Base-by-base conservation (phyloP, 2,797 vertebrate genomes). In the Zalophus californianus region DNA sequence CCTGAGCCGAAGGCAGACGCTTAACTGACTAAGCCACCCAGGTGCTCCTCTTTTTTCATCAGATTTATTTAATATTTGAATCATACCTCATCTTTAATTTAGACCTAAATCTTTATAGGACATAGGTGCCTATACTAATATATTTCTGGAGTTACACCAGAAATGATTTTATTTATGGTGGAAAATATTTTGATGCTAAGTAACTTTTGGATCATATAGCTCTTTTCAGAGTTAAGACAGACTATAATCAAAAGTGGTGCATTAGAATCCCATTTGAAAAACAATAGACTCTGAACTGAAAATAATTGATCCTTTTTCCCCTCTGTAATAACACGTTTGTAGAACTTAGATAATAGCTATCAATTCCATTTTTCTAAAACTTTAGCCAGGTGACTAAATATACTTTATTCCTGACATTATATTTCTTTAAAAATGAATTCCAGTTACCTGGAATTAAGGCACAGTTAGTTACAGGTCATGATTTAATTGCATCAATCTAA, bases 391-490 rank as follows among this genome's bases (percentile, higher is more conserved):
- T 93, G 48, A 96, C 41, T 62, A 66, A 93, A 82, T 77, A 77
- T 75, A 86, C 35, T 94, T 96, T 93, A 11, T 75, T 77, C 27
- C 11, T 50, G 75, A 44, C 2, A 41, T 18, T 52, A 1, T 79
- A 92, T 87, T 95, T 73, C 58, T 91, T 92, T 50, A 80, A 92
- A 92, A 90, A 54, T 41, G 7, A 88, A 82, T 91, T 96, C 66
- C 25, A 97, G 48, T 93, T 97, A 95, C 80, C 50, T 95, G 68
- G 23, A 90, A 38, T 92, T 79, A 94, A 82, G 56, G 70, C 52
- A 93, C 32, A 95, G 58, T 91, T 83, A 86, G 83, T 94, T 96
- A 96, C 7, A 95, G 94, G 91, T 97, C 90, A 96, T 78, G 50
- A 93, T 85, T 94, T 92, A 88, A 96, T 87, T 96, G 68, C 11